Percentiles rank a stretch among this genome's conserved stretches.
Evolutionary conservation across 2,888 invertebrate species (phyloP).

Genomic region (Chromoteleia sp.): DNA sequence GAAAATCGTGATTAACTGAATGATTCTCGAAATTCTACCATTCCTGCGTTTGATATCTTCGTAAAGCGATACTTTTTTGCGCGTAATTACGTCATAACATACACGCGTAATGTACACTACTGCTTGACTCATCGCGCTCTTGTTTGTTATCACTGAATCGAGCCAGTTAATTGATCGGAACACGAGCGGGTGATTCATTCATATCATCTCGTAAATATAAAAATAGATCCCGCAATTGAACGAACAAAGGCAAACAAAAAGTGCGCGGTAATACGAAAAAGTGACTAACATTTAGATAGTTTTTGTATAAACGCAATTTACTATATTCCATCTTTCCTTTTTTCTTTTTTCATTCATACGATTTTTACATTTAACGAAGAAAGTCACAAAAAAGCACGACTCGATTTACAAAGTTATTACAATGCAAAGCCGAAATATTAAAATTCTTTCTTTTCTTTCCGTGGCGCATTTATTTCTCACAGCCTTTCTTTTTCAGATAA

Average conservation of each 20-base stretch:
- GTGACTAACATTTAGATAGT: background rate
- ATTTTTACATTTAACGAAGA: background rate
- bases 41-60: too few relatives aligned
- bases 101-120: slow-evolving; percentile 2
- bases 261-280: background rate
- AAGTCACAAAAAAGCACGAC: too few relatives aligned
- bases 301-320: background rate
- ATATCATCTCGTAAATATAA: slow-evolving; percentile 14
- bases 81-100: slow-evolving; percentile 2
- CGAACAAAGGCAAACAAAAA: background rate
- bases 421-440: background rate
- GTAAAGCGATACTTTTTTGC: slow-evolving; percentile 1
- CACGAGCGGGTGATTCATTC: slow-evolving; percentile 41
- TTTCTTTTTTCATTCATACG: background rate
- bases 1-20: too few relatives aligned
- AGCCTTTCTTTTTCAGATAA: background rate
- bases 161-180: slow-evolving; percentile 44
- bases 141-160: slow-evolving; percentile 27
- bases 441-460: background rate
- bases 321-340: background rate
- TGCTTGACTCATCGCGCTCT: slow-evolving; percentile 30
- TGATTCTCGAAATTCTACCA: too few relatives aligned
- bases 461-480: background rate
- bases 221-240: slow-evolving; percentile 17
- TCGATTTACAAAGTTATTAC: too few relatives aligned